Evolutionary conservation across 2,797 vertebrate genomes (phyloP).

Genomic region (Spheniscus humboldti): DNA sequence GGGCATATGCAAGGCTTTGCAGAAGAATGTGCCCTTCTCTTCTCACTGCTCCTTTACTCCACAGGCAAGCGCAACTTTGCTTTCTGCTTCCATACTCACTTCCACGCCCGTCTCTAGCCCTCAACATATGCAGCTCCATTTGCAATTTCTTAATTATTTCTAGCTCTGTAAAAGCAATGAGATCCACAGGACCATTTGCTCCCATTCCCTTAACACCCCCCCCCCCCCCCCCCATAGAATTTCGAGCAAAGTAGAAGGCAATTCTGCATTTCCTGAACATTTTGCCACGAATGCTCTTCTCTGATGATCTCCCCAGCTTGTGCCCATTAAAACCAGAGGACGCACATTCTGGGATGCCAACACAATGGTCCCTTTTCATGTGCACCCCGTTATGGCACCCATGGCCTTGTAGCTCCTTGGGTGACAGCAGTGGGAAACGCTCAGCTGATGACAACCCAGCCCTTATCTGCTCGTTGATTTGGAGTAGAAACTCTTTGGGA

Average conservation of each 20-base stretch:
- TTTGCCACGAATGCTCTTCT: background rate
- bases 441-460: background rate
- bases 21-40: background rate
- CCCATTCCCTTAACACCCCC: background rate
- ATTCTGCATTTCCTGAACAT: background rate
- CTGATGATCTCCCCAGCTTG: background rate
- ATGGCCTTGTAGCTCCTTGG: rapidly evolving
- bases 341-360: background rate
- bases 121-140: rapidly evolving
- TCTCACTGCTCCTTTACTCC: background rate
- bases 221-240: background rate
- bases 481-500: background rate
- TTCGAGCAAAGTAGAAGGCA: background rate
- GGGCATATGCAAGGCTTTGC: background rate
- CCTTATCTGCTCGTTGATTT: background rate
- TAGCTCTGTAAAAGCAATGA: background rate
- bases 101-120: background rate
- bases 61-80: background rate
- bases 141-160: background rate
- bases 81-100: background rate
- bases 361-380: rapidly evolving
- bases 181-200: background rate
- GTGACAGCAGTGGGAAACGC: rapidly evolving
- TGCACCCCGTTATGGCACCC: background rate
- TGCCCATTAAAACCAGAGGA: background rate